phyloP scores from a whole-genome alignment of 2,113 vertebrate genomes.

The Copsychus sechellarum region DNA sequence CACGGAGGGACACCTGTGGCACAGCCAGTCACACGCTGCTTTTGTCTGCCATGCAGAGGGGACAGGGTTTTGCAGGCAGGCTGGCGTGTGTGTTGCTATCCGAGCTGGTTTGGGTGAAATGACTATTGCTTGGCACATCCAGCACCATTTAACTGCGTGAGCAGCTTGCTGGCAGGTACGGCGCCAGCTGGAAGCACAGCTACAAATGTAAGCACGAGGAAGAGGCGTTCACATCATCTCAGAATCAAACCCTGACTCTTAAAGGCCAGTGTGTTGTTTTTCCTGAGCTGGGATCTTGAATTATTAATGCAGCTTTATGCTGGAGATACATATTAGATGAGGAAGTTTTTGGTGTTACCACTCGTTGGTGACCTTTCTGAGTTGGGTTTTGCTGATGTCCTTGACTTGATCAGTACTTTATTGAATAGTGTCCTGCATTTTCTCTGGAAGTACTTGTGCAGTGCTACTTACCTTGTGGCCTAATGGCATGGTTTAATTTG shows the following conservation, averaged over 20 bases:
- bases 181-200: constrained; percentile 2
- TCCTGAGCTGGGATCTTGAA: neutral
- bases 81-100: neutral
- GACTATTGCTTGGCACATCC: neutral
- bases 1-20: neutral
- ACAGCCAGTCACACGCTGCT: fast-evolving
- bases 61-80: neutral
- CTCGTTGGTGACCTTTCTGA: neutral
- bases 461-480: neutral
- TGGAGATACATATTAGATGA: neutral
- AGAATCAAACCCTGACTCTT: neutral
- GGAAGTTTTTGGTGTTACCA: neutral
- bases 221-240: fast-evolving
- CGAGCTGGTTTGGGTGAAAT: neutral
- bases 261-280: neutral
- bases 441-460: neutral
- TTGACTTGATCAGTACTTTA: neutral
- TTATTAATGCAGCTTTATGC: neutral
- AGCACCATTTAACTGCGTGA: neutral
- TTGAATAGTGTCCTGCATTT: neutral
- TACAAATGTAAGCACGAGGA: neutral
- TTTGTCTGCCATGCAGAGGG: neutral
- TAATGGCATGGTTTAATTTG: neutral
- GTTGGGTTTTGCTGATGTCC: neutral
- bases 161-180: neutral